Conservation (phyloP, 2,113 vertebrate genomes). For the Chionis minor region DNA sequence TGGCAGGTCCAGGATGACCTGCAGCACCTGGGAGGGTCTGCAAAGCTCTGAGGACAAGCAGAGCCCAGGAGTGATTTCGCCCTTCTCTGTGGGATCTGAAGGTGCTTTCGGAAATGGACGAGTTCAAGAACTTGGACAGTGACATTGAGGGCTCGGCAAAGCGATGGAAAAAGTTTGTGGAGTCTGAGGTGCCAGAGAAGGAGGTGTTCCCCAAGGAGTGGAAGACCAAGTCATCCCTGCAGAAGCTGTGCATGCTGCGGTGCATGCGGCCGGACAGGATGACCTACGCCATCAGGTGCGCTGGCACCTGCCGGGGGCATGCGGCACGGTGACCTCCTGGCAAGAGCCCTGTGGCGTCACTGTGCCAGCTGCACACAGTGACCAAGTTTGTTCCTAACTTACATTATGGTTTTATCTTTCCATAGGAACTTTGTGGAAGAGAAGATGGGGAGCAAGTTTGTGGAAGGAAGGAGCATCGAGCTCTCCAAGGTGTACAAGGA, state of each 20-base stretch:
- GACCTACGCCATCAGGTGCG: conserved; percentile 75
- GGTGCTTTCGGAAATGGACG: conserved; percentile 77
- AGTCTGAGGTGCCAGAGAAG: conserved; percentile 74
- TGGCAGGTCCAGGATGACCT: rapidly evolving
- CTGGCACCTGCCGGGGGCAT: rapidly evolving
- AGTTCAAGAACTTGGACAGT: conserved; percentile 74
- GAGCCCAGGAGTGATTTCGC: neutral
- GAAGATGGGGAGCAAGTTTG: conserved; percentile 79
- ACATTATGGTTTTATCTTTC: neutral
- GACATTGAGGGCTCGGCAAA: conserved; percentile 78
- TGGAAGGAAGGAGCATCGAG: conserved; percentile 71
- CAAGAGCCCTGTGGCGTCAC: rapidly evolving
- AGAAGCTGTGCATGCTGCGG: conserved; percentile 78
- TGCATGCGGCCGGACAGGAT: conserved; percentile 79
- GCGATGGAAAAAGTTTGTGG: conserved; percentile 78
- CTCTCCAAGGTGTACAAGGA: conserved; percentile 75
- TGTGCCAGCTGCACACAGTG: rapidly evolving
- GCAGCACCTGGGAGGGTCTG: too few species aligned
- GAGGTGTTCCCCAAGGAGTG: conserved; percentile 78
- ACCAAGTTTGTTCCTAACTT: neutral
- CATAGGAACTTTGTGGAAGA: conserved; percentile 78
- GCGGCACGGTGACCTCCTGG: neutral
- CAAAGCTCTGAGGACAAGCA: neutral
- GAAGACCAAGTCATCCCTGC: conserved; percentile 74
- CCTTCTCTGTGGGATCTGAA: neutral